Conservation (phyloP, 2,797 vertebrate genomes). For the Amazona ochrocephala region DNA sequence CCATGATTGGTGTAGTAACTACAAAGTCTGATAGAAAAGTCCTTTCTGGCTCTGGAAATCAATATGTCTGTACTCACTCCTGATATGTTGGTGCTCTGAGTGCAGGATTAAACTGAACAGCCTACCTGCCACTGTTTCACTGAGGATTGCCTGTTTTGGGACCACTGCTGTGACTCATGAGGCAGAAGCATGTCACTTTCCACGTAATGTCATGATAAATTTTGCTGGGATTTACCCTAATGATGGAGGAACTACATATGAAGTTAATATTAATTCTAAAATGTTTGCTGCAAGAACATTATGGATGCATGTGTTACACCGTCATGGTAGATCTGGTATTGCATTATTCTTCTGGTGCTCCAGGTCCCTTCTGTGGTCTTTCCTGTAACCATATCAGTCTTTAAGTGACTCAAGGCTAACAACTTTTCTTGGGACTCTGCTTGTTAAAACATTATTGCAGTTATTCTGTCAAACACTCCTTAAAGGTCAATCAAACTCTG, state of each 20-base stretch:
- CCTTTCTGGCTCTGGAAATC: background rate
- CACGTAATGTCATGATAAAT: background rate
- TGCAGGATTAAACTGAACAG: background rate
- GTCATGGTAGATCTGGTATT: background rate
- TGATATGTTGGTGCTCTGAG: background rate
- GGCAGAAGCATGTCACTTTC: background rate
- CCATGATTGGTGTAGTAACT: background rate
- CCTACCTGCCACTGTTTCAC: background rate
- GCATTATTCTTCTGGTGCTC: background rate
- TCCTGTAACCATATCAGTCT: background rate
- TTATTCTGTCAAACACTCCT: conserved; percentile 7
- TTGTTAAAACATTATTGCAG: background rate
- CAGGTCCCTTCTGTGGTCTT: background rate
- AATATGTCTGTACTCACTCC: background rate
- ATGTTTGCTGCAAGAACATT: background rate
- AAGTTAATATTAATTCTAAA: background rate
- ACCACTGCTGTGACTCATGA: background rate
- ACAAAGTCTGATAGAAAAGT: background rate
- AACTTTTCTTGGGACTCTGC: background rate
- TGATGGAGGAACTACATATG: background rate
- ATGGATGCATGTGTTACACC: background rate
- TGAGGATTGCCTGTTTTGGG: background rate
- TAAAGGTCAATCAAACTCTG: background rate
- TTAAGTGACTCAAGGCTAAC: background rate
- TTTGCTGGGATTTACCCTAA: background rate